phyloP scores from a whole-genome alignment of 2,113 vertebrate genomes.

The Elaphurus davidianus region DNA sequence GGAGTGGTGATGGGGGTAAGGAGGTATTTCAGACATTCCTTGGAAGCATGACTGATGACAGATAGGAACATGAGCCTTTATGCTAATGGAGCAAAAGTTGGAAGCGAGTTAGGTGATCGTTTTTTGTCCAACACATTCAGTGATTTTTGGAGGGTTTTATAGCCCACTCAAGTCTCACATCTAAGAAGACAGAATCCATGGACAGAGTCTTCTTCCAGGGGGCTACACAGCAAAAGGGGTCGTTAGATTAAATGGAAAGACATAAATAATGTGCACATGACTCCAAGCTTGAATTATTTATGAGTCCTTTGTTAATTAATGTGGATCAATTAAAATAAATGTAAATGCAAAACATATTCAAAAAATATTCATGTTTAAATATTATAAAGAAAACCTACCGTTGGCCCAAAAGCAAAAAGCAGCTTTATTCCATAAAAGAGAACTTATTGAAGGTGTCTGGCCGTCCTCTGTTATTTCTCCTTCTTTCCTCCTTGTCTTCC shows the following conservation, averaged over 20 bases:
- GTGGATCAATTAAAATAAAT: slow-evolving; percentile 10
- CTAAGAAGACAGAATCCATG: not conserved
- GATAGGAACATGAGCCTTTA: no score
- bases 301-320: slow-evolving; percentile 13
- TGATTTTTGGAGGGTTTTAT: not conserved
- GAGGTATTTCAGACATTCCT: not conserved
- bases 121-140: no score
- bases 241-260: not conserved
- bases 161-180: not conserved
- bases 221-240: not conserved
- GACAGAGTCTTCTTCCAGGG: not conserved
- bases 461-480: not conserved
- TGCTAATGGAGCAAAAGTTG: not conserved
- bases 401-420: not conserved
- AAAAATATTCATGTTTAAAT: not conserved
- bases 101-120: not conserved
- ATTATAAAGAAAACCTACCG: not conserved
- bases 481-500: not conserved
- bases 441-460: not conserved
- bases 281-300: slow-evolving; percentile 19
- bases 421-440: not conserved
- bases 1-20: not conserved
- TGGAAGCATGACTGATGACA: not conserved
- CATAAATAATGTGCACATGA: not conserved
- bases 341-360: slow-evolving; percentile 32